These are phyloP conservation scores for Alexandromys fortis DNA, from an alignment of 2,113 vertebrate genomes.

Conservation along the genomic window DNA sequence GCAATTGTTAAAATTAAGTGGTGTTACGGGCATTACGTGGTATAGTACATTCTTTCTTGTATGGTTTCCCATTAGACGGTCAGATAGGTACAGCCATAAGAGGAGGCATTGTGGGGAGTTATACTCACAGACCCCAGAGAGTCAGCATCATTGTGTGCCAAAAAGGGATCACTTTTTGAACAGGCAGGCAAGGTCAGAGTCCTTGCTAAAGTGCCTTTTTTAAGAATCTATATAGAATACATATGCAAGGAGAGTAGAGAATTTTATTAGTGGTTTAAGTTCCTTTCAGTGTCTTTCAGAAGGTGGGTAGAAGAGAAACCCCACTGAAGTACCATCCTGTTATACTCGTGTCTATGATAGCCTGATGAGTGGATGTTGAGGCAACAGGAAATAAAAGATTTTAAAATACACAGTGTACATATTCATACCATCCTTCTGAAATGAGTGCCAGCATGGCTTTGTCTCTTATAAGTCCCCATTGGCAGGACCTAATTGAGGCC, in stretches of 20 bases:
- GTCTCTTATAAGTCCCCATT: neutral
- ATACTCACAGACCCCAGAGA: neutral
- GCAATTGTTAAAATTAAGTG: neutral
- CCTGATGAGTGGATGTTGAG: neutral
- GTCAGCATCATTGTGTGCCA: neutral
- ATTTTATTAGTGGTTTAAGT: neutral
- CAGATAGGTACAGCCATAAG: neutral
- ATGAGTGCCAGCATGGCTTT: neutral
- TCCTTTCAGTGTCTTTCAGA: neutral
- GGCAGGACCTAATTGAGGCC: neutral
- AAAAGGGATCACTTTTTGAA: neutral
- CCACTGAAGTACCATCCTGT: neutral
- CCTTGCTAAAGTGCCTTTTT: neutral
- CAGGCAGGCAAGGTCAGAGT: neutral
- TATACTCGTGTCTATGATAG: neutral
- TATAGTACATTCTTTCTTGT: neutral
- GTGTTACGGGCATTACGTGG: neutral
- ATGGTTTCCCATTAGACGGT: neutral
- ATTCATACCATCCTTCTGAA: neutral
- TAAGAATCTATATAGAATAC: neutral
- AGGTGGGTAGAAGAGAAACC: neutral
- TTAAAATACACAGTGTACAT: neutral
- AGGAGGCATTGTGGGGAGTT: neutral
- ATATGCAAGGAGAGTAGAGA: neutral
- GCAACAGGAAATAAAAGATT: neutral